Percentiles rank a stretch among this genome's conserved stretches.
These are phyloP conservation scores for Henricia sp. DNA, from an alignment of 53 echinoderm and acorn worm genomes.

Conservation along the genomic window DNA sequence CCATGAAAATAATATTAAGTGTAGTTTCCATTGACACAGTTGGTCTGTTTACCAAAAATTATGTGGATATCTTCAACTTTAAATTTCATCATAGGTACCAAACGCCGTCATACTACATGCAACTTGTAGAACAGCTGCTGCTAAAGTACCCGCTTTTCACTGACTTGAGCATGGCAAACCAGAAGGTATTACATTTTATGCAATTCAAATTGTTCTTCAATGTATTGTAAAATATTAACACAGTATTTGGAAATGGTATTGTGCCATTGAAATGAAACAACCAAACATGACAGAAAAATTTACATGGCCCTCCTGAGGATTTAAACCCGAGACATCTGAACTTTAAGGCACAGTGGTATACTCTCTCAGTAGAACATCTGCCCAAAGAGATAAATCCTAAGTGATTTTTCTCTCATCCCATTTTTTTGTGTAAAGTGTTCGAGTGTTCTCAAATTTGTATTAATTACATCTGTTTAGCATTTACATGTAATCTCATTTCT, in stretches of 20 bases:
- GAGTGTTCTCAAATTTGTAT: too few relatives aligned
- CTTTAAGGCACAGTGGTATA: neutral
- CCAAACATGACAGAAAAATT: neutral
- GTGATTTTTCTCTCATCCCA: too few relatives aligned
- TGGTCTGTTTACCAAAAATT: neutral
- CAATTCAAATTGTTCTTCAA: neutral
- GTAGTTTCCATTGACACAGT: neutral
- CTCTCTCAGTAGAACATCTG: neutral
- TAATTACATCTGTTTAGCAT: too few relatives aligned
- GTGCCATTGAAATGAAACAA: neutral
- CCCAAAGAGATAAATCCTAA: neutral
- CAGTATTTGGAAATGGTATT: neutral
- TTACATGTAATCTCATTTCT: too few relatives aligned
- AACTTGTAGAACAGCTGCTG: neutral
- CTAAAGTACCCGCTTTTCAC: neutral
- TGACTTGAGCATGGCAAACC: neutral
- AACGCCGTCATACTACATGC: neutral
- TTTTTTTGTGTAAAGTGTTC: too few relatives aligned
- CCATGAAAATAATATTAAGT: neutral
- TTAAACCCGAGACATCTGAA: neutral
- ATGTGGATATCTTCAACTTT: neutral
- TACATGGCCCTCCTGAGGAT: neutral
- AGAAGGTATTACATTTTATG: neutral
- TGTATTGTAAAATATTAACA: neutral
- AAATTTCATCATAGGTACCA: neutral